Percentiles rank a stretch among this genome's conserved stretches.
Conservation (phyloP, 1,140 invertebrate species). For the Drosophila bocki region DNA sequence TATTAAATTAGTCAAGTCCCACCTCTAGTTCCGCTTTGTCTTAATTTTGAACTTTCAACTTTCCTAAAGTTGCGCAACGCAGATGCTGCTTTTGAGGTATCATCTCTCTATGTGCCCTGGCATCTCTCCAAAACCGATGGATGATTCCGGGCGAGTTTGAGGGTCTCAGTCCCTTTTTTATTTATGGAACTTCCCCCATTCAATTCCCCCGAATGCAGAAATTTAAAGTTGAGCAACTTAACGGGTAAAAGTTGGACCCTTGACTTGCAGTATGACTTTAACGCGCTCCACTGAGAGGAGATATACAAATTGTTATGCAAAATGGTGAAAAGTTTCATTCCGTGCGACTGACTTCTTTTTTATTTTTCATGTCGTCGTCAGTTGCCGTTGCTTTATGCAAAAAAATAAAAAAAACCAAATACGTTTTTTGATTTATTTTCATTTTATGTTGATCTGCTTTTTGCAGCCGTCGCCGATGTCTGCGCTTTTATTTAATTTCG, state of each 20-base stretch:
- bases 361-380: slow-evolving; percentile 21
- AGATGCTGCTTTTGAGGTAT: slow-evolving; percentile 11
- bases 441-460: slow-evolving; percentile 82
- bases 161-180: slow-evolving; percentile 53
- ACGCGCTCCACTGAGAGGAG: slow-evolving; percentile 83
- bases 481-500: slow-evolving; percentile 76
- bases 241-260: slow-evolving; percentile 81
- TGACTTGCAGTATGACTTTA: slow-evolving; percentile 68
- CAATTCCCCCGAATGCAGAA: slow-evolving; percentile 27
- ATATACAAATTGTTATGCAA: slow-evolving; percentile 84
- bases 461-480: slow-evolving; percentile 52
- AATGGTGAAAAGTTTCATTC: slow-evolving; percentile 84
- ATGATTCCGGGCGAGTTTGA: background rate
- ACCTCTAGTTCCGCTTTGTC: slow-evolving; percentile 25
- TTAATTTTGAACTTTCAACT: slow-evolving; percentile 40
- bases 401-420: slow-evolving; percentile 2
- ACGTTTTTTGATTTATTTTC: slow-evolving; percentile 79
- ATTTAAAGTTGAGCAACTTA: slow-evolving; percentile 79
- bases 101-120: slow-evolving; percentile 12
- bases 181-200: slow-evolving; percentile 50
- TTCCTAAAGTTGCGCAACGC: slow-evolving; percentile 42
- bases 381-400: slow-evolving; percentile 63
- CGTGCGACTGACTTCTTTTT: slow-evolving; percentile 52
- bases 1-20: slow-evolving; percentile 17
- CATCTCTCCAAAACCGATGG: slow-evolving; percentile 35